Evolutionary conservation across 1,140 invertebrate genomes (phyloP).

Genomic region (Drosophila nebulosa): DNA sequence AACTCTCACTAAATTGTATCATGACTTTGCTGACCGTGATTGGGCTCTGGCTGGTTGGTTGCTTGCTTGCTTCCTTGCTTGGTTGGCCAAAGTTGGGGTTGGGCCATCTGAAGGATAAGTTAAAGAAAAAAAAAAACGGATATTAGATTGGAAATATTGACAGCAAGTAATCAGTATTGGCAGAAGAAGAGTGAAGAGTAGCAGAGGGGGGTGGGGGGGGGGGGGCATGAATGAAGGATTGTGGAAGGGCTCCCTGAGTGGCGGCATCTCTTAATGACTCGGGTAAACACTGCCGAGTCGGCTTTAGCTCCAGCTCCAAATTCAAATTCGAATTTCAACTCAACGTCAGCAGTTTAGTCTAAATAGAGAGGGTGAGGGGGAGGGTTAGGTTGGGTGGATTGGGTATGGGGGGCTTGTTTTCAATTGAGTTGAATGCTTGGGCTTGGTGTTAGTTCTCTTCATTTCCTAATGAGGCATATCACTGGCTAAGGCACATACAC

Average conservation of each 20-base stretch:
- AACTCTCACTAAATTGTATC: not conserved
- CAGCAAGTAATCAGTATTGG: slow-evolving; percentile 38
- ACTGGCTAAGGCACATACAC: not conserved
- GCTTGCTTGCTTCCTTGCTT: no score
- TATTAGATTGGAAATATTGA: slow-evolving; percentile 69
- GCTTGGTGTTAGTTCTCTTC: not conserved
- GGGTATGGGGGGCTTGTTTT: slow-evolving; percentile 2
- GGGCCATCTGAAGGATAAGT: not conserved
- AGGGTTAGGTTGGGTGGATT: not conserved
- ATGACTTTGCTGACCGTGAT: slow-evolving; percentile 44
- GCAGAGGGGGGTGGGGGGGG: not conserved
- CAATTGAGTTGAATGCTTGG: not conserved
- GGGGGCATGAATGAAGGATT: no score
- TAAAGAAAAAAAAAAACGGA: slow-evolving; percentile 29
- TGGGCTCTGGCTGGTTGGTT: slow-evolving; percentile 57
- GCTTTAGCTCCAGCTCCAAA: slow-evolving; percentile 1
- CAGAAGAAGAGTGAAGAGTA: not conserved
- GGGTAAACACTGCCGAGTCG: slow-evolving; percentile 46
- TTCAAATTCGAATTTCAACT: slow-evolving; percentile 27
- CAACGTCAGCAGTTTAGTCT: slow-evolving; percentile 29
- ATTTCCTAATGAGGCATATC: slow-evolving; percentile 39
- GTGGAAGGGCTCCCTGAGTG: not conserved
- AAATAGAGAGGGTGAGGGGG: not conserved
- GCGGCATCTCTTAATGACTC: slow-evolving; percentile 33
- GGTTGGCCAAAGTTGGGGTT: not conserved